phyloP scores from a whole-genome alignment of 2,888 invertebrate genomes.

The Parasteatoda lunata region DNA sequence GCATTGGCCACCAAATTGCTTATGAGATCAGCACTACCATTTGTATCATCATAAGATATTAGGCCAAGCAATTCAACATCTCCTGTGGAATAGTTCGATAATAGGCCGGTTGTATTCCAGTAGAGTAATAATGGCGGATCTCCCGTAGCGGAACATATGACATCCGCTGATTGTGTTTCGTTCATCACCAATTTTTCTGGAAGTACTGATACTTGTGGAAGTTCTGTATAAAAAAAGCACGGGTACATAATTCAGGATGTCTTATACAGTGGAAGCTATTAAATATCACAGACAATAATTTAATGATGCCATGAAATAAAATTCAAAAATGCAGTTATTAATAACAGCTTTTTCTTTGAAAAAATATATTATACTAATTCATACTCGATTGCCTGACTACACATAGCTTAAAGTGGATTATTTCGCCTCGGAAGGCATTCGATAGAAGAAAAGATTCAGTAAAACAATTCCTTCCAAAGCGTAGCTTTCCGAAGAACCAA shows the following conservation, averaged over 20 bases:
- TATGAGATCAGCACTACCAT: not conserved
- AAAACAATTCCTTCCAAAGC: too few species aligned
- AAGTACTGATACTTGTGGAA: conserved; percentile 44
- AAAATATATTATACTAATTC: too few species aligned
- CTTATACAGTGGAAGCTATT: not conserved
- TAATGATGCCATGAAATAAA: too few species aligned
- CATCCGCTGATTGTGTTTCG: conserved; percentile 43
- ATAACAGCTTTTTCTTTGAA: too few species aligned
- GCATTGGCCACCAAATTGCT: conserved; percentile 10
- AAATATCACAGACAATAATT: not conserved
- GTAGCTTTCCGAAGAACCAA: too few species aligned
- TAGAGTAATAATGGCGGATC: conserved; percentile 49
- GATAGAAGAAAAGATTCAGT: too few species aligned
- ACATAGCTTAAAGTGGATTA: too few species aligned
- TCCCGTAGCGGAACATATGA: conserved; percentile 58
- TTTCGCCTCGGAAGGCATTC: too few species aligned
- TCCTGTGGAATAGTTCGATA: conserved; percentile 36
- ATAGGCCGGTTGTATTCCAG: conserved; percentile 49
- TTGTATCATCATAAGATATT: not conserved
- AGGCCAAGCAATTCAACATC: conserved; percentile 27
- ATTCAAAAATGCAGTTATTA: too few species aligned
- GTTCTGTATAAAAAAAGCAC: conserved; percentile 10
- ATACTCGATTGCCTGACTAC: too few species aligned
- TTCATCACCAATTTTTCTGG: conserved; percentile 51
- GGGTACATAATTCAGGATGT: not conserved